Evolutionary conservation across 2,888 invertebrate species (phyloP), one percentile per base, ranked within the genome.

Genomic region (Tipula lateralis): DNA sequence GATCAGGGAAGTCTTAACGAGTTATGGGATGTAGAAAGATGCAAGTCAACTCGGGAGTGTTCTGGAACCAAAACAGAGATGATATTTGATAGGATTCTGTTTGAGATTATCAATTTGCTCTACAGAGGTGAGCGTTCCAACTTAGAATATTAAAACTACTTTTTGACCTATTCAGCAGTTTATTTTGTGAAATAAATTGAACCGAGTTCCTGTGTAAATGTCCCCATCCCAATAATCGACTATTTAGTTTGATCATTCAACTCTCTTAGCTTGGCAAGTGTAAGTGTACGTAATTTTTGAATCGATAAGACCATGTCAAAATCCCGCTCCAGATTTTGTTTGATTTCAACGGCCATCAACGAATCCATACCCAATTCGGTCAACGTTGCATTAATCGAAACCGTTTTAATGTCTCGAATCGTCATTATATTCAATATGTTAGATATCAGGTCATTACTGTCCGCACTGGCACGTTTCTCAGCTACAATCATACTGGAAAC

Each of bases 311-410:
- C 94, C 84, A 98, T 91, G 88, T 98, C 97, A 88, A 95, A 97
- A 88, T 97, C 96, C 87, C 96, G 91, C 89, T 98, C 97, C 1
- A 98, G 90, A 0, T 95, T 95, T 90, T 98, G 97, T 87, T 98
- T 98, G 87, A 99, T 97, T 90, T 99, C 98, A 0, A 98, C 96
- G 0, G 96, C 97, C 97, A 98, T 98, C 92, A 99, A 94, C 1
- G 98, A 98, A 91, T 99, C 98, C 94, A 99, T 96, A 39, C 99
- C 99, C 86, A 99, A 91, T 89, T 99, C 98, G 0, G 96, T 95
- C 1, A 99, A 91, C 0, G 94, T 93, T 0, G 94, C 92, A 87
- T 94, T 93, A 85, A 93, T 92, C 82, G 95, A 94, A 0, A 94
- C 92, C 0, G 92, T 93, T 89, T 94, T 95, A 88, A 93, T 89